Evolutionary conservation across 1,140 invertebrate genomes (phyloP), one percentile per base, ranked within the genome.

Genomic region (Drosophila pachea): DNA sequence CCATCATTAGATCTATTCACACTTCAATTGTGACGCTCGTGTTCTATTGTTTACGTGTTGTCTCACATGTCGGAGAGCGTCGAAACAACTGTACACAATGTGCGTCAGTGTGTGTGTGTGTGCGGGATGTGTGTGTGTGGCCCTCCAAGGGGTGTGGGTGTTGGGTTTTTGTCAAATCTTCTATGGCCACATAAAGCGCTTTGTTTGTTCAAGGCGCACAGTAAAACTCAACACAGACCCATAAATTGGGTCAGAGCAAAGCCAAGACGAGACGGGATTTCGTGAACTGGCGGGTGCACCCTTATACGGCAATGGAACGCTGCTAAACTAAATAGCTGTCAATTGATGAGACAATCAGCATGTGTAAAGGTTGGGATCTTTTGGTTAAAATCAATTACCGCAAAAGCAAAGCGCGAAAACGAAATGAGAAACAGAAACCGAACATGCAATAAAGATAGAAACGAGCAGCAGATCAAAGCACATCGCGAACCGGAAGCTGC

Each of bases 331-430:
- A 62, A 54, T 77, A 58, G 43, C 42, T 61, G 63, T 71, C 55
- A 71, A 43, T 74, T 71, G 60, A 71, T 66, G 71, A 74, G 78
- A 83, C 78, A 81, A 68, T 74, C 78, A 60, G 71, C 78, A 78
- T 73, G 73, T 77, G 65, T 62, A 68, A 68, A 71, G 76, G 50
- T 68, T 69, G 53, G 63, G 73, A 71, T 81, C 74, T 82, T 74
- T 77, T 52, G 74, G 66, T 74, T 74, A 48, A 83, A 82, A 83
- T 73, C 78, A 82, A 83, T 82, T 82, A 78, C 74, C 74, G 64
- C 78, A 82, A 76, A 65, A 52, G 45, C 53, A 54, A 29, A 54
- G 52, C 36, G 52, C 52, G 43, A 6, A 29, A 32, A 42, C 38
- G 22, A 43, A 55, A 59, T n/a, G 29, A 40, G 38, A 55, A 61